Evolutionary conservation across 2,888 invertebrate genomes (phyloP), one percentile per base, ranked within the genome.

Genomic region (Folsomia manolachei): DNA sequence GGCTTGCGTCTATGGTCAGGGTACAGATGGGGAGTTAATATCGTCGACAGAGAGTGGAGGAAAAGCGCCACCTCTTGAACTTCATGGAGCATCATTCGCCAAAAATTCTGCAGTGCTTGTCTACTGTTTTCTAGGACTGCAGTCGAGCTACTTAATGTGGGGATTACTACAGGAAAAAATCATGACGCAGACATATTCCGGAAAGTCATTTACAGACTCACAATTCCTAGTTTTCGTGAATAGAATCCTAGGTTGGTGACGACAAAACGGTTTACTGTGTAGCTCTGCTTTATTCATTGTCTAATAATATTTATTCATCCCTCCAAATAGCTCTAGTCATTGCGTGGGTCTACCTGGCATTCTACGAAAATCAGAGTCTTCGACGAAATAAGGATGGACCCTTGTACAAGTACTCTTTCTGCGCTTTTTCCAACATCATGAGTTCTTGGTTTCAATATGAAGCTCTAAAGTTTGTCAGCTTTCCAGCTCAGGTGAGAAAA

Each of bases 391-490:
- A 71, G 51, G 88, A 89, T 25, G 92, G 93, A 69, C 97, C 99
- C 0, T 86, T 97, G 14, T 97, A 95, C 85, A 93, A 95, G 85
- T 98, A 97, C 85, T 91, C 93, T 0, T 98, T 91, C 86, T 95
- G 97, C 83, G 95, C 97, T 1, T 90, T 99, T 82, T 95, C 97
- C 19, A 99, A 99, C 84, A 94, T 98, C 78, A 89, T 99, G 88
- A 97, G 97, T 83, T 96, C 97, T 64, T 99, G 98, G 98, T 98
- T 96, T 85, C 99, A 99, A 85, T 99, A 99, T 84, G 99, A 99
- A 85, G 98, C 98, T 24, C 87, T 99, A 63, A 98, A 98, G 84
- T 99, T 92, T 84, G 95, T 99, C 82, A 96, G 93, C 83, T 99
- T 99, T 84, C 98, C 98, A 1, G 95, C 97, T 64, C 97, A 98